Percentiles rank a stretch among this genome's conserved stretches.
Conservation (phyloP, 2,888 invertebrate genomes). For the Brachyptera risi region DNA sequence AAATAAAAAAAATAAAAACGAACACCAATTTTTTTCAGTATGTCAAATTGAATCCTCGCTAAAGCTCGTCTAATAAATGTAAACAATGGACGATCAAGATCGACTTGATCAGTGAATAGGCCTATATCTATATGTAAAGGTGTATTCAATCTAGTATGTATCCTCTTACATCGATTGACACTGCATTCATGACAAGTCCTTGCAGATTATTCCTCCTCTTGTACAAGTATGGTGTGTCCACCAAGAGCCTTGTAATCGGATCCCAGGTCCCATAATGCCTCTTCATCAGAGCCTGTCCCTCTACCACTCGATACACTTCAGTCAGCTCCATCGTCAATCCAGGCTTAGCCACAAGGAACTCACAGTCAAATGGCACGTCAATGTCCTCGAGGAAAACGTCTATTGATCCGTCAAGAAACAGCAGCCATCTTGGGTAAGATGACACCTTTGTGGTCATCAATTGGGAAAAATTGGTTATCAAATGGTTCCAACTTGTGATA, state of each 20-base stretch:
- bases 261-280: neutral
- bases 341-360: neutral
- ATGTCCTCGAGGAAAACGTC: constrained; percentile 13
- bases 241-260: neutral
- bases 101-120: too few relatives aligned
- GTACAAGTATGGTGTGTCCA: neutral
- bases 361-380: constrained; percentile 25
- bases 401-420: constrained; percentile 12
- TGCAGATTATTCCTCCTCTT: neutral
- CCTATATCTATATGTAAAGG: too few relatives aligned
- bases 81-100: too few relatives aligned
- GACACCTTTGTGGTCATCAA: too few relatives aligned
- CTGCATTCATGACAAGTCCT: neutral
- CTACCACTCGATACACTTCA: constrained; percentile 3
- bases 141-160: too few relatives aligned
- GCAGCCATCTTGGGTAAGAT: too few relatives aligned
- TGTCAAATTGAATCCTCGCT: too few relatives aligned
- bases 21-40: too few relatives aligned
- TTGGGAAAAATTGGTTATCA: too few relatives aligned
- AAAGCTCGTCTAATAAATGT: too few relatives aligned
- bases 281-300: neutral
- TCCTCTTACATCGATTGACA: neutral
- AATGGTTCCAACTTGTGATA: too few relatives aligned
- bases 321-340: neutral
- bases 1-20: too few relatives aligned